Conservation (phyloP, 2,888 invertebrate species). For the Eurois occulta region DNA sequence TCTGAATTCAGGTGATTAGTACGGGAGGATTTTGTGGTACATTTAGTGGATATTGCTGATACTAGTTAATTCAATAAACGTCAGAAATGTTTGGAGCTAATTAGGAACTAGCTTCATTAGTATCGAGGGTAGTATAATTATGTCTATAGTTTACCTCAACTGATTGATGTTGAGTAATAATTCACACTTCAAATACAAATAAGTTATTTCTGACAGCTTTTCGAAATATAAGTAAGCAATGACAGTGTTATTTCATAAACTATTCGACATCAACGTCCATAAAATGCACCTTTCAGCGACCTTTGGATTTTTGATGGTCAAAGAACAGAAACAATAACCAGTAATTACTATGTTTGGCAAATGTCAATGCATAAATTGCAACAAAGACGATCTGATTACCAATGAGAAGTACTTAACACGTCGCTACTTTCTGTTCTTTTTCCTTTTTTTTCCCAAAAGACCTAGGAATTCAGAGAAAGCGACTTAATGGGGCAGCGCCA, state of each 20-base stretch:
- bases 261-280: background rate
- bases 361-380: background rate
- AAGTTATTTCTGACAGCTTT: background rate
- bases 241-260: background rate
- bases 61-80: conserved; percentile 18
- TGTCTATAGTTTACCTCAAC: background rate
- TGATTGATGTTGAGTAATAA: conserved; percentile 8
- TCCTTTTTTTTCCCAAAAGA: too few species aligned
- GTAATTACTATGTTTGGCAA: background rate
- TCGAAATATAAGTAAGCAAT: background rate
- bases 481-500: too few species aligned
- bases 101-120: conserved; percentile 30
- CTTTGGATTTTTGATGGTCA: background rate
- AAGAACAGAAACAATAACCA: background rate
- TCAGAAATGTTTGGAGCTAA: conserved; percentile 17
- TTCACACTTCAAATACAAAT: background rate
- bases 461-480: too few species aligned
- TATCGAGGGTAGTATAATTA: conserved; percentile 33
- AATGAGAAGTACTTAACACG: background rate
- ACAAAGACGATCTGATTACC: background rate
- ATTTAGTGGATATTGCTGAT: conserved; percentile 8
- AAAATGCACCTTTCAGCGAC: background rate
- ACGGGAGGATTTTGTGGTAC: background rate
- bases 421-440: too few species aligned
- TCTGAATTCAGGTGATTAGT: conserved; percentile 23